A percentile compares a stretch with the other conserved stretches of the same genome.
Evolutionary conservation across 2,797 vertebrate species (phyloP).

Genomic region (Gymnopithys bicolor): DNA sequence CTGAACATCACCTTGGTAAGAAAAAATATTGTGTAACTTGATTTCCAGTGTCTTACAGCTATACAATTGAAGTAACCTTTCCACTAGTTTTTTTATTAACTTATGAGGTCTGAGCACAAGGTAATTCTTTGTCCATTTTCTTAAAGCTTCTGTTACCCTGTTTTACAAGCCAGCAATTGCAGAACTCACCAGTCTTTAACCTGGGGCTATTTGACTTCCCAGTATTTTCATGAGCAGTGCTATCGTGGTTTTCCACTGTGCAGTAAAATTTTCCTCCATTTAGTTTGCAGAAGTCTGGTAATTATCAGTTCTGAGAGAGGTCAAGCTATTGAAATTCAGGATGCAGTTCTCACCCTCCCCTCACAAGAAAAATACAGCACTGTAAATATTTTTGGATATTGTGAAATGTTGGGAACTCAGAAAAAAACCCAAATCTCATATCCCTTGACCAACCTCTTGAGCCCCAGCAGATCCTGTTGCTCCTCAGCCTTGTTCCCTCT

Average conservation of each 20-base stretch:
- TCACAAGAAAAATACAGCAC: background rate
- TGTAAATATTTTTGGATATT: background rate
- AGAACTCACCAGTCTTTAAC: background rate
- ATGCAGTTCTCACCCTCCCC: background rate
- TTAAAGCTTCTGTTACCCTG: background rate
- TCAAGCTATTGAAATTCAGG: background rate
- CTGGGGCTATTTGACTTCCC: background rate
- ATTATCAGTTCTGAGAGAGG: background rate
- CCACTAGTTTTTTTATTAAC: background rate
- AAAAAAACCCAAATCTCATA: background rate
- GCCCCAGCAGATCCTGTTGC: background rate
- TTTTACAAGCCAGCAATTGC: background rate
- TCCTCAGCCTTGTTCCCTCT: accelerated
- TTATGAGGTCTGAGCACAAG: background rate
- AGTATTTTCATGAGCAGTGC: background rate
- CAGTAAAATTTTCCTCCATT: background rate
- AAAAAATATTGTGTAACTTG: background rate
- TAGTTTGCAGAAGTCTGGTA: background rate
- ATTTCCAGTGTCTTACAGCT: background rate
- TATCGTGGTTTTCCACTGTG: background rate
- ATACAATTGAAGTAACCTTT: background rate
- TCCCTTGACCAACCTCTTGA: background rate
- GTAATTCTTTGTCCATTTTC: background rate
- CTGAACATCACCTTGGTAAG: background rate
- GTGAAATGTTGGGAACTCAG: background rate